Evolutionary conservation across 2,797 vertebrate genomes (phyloP).

Genomic region (Euphonia xanthogaster): DNA sequence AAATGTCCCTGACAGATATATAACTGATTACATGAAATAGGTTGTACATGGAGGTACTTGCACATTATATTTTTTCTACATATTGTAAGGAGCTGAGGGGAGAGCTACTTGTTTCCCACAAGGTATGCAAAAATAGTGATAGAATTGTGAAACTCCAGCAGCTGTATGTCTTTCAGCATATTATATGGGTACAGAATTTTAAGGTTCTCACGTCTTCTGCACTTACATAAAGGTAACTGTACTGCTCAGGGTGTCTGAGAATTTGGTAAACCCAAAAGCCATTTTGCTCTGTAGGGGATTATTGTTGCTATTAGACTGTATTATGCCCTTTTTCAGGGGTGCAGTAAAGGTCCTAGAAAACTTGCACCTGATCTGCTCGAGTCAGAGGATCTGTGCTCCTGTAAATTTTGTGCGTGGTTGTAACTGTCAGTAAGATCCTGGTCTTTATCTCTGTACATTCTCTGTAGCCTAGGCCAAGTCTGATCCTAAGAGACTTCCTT

Average conservation of each 20-base stretch:
- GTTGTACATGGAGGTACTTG: neutral
- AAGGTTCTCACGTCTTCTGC: rapidly evolving
- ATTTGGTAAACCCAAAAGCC: neutral
- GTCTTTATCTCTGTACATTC: neutral
- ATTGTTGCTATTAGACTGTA: neutral
- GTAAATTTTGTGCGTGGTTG: neutral
- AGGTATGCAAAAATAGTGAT: neutral
- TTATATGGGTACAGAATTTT: neutral
- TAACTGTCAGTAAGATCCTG: neutral
- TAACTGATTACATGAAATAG: neutral
- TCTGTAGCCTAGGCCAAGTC: neutral
- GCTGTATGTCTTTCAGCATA: neutral
- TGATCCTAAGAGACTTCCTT: neutral
- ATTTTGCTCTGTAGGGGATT: neutral
- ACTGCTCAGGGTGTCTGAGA: neutral
- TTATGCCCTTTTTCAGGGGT: neutral
- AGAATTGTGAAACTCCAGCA: neutral
- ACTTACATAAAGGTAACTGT: neutral
- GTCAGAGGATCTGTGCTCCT: neutral
- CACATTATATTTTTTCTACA: neutral
- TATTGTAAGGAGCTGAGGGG: neutral
- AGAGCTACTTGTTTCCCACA: neutral
- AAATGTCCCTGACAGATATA: neutral
- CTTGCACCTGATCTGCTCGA: neutral
- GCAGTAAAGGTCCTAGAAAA: neutral